Conservation (phyloP, 2,888 invertebrate species). For the Drosophila parthenogenetica region DNA sequence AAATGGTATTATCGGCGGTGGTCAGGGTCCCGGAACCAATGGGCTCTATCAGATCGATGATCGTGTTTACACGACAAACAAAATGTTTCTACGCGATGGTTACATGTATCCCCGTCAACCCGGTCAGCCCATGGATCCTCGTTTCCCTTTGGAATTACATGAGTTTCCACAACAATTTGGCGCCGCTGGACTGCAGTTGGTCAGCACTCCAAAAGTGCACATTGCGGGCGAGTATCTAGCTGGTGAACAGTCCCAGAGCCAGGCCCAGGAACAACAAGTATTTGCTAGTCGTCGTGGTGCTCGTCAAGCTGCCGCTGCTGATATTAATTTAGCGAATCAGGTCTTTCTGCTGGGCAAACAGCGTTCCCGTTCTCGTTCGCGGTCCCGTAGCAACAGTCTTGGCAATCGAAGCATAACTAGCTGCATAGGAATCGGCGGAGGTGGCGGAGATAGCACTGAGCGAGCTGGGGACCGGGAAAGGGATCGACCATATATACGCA, state of each 20-base stretch:
- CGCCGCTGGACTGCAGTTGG: conserved; percentile 81
- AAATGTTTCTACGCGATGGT: conserved; percentile 83
- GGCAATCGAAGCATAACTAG: conserved; percentile 71
- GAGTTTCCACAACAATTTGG: conserved; percentile 83
- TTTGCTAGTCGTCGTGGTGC: conserved; percentile 63
- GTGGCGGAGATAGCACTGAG: conserved; percentile 9
- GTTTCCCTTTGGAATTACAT: conserved; percentile 83
- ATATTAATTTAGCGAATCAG: conserved; percentile 83
- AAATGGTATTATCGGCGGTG: conserved; percentile 82
- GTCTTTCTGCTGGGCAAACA: conserved; percentile 83
- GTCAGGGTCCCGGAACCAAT: conserved; percentile 77
- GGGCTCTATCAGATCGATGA: conserved; percentile 83
- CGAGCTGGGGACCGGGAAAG: conserved; percentile 21
- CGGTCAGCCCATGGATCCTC: conserved; percentile 83
- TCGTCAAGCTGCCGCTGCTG: conserved; percentile 78
- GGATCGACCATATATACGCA: conserved; percentile 79
- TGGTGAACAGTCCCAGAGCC: conserved; percentile 56
- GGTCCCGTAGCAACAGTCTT: conserved; percentile 83
- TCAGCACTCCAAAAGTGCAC: conserved; percentile 82
- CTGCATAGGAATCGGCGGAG: conserved; percentile 54
- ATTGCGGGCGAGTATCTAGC: conserved; percentile 83
- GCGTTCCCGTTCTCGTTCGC: conserved; percentile 69
- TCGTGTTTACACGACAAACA: conserved; percentile 83
- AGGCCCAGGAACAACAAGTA: conserved; percentile 52
- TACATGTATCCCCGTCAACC: conserved; percentile 84